Conservation (phyloP, 2,113 vertebrate species). For the Neogobius melanostomus region DNA sequence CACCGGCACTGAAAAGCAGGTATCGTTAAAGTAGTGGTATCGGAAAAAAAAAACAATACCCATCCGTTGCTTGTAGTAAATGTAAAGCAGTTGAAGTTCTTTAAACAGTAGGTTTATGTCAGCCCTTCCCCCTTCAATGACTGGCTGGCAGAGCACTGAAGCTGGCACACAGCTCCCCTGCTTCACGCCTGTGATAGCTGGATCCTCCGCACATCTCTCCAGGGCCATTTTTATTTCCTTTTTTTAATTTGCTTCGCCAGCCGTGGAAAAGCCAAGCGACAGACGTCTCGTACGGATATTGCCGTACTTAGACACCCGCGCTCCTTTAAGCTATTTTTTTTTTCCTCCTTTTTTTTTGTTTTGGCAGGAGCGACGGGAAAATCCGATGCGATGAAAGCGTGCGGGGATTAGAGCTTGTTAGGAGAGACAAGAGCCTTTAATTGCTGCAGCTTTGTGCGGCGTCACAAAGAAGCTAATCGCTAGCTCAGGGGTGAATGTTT, state of each 20-base stretch:
- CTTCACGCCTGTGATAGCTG: slow-evolving; percentile 54
- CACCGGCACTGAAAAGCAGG: no score
- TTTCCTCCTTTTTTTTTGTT: slow-evolving; percentile 33
- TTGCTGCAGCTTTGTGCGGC: slow-evolving; percentile 70
- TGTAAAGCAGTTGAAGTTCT: no score
- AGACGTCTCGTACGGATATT: slow-evolving; percentile 43
- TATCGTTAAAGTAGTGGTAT: no score
- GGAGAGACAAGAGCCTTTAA: slow-evolving; percentile 72
- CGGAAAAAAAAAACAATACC: no score
- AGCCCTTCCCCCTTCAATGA: slow-evolving; percentile 40
- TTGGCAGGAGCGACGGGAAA: slow-evolving; percentile 63
- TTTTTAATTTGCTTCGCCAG: slow-evolving; percentile 43
- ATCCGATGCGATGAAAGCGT: slow-evolving; percentile 77
- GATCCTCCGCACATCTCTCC: slow-evolving; percentile 38
- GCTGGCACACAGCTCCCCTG: slow-evolving; percentile 58
- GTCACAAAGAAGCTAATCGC: slow-evolving; percentile 78
- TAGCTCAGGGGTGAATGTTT: slow-evolving; percentile 75
- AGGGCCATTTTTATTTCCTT: slow-evolving; percentile 14
- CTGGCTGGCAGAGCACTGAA: slow-evolving; percentile 36
- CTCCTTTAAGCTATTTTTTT: no score
- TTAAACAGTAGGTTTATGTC: no score
- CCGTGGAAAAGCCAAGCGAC: slow-evolving; percentile 42
- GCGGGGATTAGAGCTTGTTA: slow-evolving; percentile 79
- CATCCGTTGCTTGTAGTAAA: no score
- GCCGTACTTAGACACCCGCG: slow-evolving; percentile 25